Evolutionary conservation across 1,140 invertebrate genomes (phyloP), one percentile per base, ranked within the genome.

Genomic region (Dinoponera quadriceps): DNA sequence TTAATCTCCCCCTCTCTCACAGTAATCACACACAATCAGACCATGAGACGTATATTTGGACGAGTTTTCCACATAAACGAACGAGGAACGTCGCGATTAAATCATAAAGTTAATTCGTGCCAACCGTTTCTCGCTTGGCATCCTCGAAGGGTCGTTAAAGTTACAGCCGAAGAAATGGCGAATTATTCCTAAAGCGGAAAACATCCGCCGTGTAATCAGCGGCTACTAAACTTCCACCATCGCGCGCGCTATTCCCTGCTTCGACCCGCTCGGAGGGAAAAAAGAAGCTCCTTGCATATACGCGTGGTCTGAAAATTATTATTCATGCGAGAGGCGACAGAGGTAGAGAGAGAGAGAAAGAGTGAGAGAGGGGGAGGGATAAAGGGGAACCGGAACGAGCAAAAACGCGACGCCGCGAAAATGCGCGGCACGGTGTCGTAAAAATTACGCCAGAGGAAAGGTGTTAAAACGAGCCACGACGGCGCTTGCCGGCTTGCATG

Each of bases 121-220:
- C 3, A 77, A 18, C 27, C 69, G 38, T 20, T 22, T 48, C n/a
- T 48, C 27, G 13, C 14, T 29, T 4, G 7, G n/a, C n/a, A 44
- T 38, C 4, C 18, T 55, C 11, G 20, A 5, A 9, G 38, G 22
- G 1, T 71, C 54, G 22, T 69, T 68, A 78, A 68, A 68, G 2
- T 78, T 54, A 57, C 14, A 22, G 25, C 9, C 65, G 27, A 57
- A 69, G 51, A 69, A 80, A 80, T 57, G 14, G n/a, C 13, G 65
- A 80, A 80, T 71, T 48, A 80, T 71, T 54, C n/a, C 51, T 57
- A 71, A 80, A 80, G 65, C 18, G 33, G 18, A 68, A 55, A 55
- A 33, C 22, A 44, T 68, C 33, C 18, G 20, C 62, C 7, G 2
- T 78, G 18, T 69, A 78, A 69, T 69, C 33, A 78, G 25, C 22